Percentiles rank a stretch among this genome's conserved stretches.
phyloP scores from a whole-genome alignment of 1,140 invertebrate species.

The Bombus sibiricus region DNA sequence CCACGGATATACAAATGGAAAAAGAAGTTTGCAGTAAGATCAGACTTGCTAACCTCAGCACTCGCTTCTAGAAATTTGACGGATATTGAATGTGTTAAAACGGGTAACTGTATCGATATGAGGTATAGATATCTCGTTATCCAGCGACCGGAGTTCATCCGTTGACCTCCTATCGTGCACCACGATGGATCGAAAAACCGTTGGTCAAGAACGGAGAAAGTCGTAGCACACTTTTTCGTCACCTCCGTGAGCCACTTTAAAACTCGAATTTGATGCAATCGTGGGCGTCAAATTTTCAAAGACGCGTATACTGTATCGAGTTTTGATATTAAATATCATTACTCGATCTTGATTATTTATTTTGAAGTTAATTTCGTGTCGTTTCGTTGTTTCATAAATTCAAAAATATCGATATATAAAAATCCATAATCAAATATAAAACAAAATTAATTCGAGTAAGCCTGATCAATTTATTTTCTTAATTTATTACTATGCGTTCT shows the following conservation, averaged over 20 bases:
- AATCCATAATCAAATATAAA: not conserved
- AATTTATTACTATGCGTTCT: not conserved
- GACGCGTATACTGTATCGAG: too few species aligned
- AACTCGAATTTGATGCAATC: conserved; percentile 14
- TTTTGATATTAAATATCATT: not conserved
- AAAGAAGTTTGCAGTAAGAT: not conserved
- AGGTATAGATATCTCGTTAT: conserved; percentile 10
- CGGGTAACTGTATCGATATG: not conserved
- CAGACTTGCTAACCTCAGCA: not conserved
- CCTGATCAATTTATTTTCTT: conserved; percentile 31
- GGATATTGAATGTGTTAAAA: not conserved
- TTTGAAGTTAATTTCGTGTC: too few species aligned
- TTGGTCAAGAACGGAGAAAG: conserved; percentile 69
- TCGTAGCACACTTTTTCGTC: conserved; percentile 67
- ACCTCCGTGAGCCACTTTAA: conserved; percentile 36
- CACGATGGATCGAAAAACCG: conserved; percentile 64
- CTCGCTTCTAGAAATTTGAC: conserved; percentile 1
- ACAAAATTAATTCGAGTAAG: not conserved
- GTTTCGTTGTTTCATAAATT: too few species aligned
- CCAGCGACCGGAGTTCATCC: conserved; percentile 3
- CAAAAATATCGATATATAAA: not conserved
- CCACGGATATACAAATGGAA: too few species aligned
- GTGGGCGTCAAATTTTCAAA: conserved; percentile 20
- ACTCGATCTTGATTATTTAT: too few species aligned
- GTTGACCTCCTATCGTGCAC: conserved; percentile 60